Conservation (phyloP, 2,113 vertebrate genomes). For the Vireo altiloquus region DNA sequence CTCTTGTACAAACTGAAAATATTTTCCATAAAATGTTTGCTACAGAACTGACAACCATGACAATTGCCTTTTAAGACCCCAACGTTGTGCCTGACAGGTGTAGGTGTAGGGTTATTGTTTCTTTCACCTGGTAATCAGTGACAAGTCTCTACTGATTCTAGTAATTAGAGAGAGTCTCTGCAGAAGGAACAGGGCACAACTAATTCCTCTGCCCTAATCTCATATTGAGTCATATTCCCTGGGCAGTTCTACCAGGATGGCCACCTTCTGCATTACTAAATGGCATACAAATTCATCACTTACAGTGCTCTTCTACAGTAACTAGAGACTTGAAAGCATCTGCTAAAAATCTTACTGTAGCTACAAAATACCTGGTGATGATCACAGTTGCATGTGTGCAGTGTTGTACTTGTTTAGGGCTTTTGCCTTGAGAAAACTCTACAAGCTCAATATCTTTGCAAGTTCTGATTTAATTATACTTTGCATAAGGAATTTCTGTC, state of each 20-base stretch:
- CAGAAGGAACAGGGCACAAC: background rate
- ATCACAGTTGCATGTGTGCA: background rate
- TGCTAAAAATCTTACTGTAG: background rate
- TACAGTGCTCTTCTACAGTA: background rate
- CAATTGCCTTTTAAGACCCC: background rate
- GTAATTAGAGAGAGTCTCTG: background rate
- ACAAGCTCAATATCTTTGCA: background rate
- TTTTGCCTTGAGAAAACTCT: background rate
- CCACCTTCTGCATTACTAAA: background rate
- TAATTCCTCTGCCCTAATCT: background rate
- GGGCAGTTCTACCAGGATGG: background rate
- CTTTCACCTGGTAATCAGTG: background rate
- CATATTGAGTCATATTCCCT: background rate
- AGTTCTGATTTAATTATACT: conserved; percentile 2
- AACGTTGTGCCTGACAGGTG: background rate
- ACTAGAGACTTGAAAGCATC: background rate
- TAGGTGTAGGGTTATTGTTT: background rate
- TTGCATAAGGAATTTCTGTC: background rate
- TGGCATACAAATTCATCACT: background rate
- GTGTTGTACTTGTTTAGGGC: background rate
- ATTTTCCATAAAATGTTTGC: background rate
- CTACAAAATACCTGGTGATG: background rate
- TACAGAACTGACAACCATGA: background rate
- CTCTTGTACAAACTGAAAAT: background rate
- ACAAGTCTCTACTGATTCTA: background rate